A percentile compares a stretch with the other conserved stretches of the same genome.
phyloP scores from a whole-genome alignment of 2,113 vertebrate genomes.

The Callionymus lyra region DNA sequence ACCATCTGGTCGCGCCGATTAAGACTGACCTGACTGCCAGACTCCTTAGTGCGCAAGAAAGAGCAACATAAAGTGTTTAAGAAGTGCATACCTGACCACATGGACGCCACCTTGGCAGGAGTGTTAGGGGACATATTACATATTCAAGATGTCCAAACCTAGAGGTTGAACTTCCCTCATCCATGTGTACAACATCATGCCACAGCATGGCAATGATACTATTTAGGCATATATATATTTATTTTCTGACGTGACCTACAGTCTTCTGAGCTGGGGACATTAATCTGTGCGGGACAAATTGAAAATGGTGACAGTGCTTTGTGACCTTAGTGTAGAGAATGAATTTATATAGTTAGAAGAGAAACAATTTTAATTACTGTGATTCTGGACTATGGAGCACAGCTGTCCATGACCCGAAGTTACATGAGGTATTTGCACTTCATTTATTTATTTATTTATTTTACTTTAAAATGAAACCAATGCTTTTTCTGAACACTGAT shows the following conservation, averaged over 20 bases:
- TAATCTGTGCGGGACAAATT: neutral
- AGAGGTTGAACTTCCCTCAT: constrained; percentile 23
- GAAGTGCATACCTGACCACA: constrained; percentile 63
- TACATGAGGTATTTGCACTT: too few species aligned
- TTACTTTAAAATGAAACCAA: too few species aligned
- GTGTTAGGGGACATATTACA: constrained; percentile 65
- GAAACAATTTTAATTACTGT: too few species aligned
- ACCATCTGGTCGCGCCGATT: constrained; percentile 69
- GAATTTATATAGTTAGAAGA: too few species aligned
- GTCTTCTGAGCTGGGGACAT: too few species aligned
- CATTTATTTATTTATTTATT: too few species aligned
- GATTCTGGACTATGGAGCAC: too few species aligned
- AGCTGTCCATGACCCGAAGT: too few species aligned
- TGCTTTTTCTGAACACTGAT: too few species aligned
- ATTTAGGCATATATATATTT: neutral
- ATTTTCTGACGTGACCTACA: neutral
- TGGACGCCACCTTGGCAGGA: constrained; percentile 67
- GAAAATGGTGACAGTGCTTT: too few species aligned
- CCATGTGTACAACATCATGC: constrained; percentile 11
- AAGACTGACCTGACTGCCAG: constrained; percentile 64
- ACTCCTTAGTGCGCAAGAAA: constrained; percentile 66
- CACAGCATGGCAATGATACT: neutral
- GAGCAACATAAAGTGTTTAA: constrained; percentile 64
- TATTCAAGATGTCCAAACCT: constrained; percentile 33
- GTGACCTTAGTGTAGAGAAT: too few species aligned